phyloP scores from a whole-genome alignment of 2,888 invertebrate species.

The Hirudinaria manillensis region DNA sequence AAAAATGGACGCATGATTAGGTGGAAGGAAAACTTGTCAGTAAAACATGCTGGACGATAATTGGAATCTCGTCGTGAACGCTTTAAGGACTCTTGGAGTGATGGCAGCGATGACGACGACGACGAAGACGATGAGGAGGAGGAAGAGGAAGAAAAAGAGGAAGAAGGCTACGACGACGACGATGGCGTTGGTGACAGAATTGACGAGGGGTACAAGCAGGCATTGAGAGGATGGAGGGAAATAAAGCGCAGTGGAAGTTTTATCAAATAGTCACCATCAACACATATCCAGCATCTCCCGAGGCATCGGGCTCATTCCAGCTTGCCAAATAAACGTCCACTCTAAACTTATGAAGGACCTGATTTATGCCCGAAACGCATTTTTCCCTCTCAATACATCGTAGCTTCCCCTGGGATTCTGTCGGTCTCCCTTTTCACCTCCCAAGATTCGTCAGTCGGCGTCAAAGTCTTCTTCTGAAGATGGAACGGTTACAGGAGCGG shows the following conservation, averaged over 20 bases:
- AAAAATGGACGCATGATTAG: constrained; percentile 3
- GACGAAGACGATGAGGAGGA: constrained; percentile 13
- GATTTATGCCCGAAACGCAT: constrained; percentile 8
- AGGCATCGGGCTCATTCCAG: neutral
- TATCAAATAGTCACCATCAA: no score
- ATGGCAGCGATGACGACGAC: constrained; percentile 19
- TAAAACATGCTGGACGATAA: no score
- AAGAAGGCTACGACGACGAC: neutral
- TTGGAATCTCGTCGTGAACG: no score
- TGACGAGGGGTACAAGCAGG: neutral
- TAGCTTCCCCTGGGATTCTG: no score
- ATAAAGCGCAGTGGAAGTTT: no score
- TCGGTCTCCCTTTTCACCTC: no score
- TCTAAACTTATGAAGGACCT: neutral
- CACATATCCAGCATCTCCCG: neutral
- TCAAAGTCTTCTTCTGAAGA: no score
- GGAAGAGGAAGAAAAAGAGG: constrained; percentile 17
- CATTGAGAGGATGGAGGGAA: no score
- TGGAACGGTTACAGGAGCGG: no score
- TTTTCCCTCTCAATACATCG: no score
- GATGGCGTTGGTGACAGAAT: neutral
- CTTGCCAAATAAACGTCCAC: constrained; percentile 11
- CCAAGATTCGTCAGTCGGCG: no score
- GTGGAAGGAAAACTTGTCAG: neutral
- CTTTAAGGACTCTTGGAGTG: neutral